These are phyloP conservation scores for Eurois occulta DNA, from an alignment of 2,888 invertebrate species.

Conservation along the genomic window DNA sequence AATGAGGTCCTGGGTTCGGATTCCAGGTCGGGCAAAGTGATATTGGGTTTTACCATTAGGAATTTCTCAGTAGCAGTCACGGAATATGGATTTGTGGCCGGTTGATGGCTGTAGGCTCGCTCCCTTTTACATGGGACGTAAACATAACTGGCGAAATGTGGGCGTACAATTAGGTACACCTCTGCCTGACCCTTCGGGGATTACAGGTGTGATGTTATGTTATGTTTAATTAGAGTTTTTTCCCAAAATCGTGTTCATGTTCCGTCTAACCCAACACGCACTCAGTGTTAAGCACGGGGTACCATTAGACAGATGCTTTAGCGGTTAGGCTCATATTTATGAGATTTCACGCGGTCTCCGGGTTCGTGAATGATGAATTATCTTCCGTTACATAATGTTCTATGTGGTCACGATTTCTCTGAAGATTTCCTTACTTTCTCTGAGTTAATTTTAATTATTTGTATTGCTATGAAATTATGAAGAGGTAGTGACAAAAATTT, in stretches of 20 bases:
- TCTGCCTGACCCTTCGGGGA: not conserved
- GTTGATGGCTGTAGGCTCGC: not conserved
- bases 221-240: not conserved
- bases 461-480: not conserved
- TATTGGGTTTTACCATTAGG: not conserved
- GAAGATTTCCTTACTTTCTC: conserved; percentile 19
- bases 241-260: not conserved
- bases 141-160: not conserved
- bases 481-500: not conserved
- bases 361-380: conserved; percentile 55
- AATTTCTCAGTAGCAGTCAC: not conserved
- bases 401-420: conserved; percentile 26
- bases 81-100: not conserved
- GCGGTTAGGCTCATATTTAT: conserved; percentile 52
- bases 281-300: conserved; percentile 19
- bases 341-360: conserved; percentile 50
- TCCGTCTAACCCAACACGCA: conserved; percentile 9
- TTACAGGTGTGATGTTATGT: not conserved
- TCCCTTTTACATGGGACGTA: not conserved
- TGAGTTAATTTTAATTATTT: not conserved
- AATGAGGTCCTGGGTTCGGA: not conserved
- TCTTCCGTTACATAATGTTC: conserved; percentile 35
- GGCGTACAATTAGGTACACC: not conserved
- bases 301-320: conserved; percentile 44
- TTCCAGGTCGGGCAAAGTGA: not conserved